phyloP scores from a whole-genome alignment of 2,113 vertebrate genomes.

The Cairina moschata region DNA sequence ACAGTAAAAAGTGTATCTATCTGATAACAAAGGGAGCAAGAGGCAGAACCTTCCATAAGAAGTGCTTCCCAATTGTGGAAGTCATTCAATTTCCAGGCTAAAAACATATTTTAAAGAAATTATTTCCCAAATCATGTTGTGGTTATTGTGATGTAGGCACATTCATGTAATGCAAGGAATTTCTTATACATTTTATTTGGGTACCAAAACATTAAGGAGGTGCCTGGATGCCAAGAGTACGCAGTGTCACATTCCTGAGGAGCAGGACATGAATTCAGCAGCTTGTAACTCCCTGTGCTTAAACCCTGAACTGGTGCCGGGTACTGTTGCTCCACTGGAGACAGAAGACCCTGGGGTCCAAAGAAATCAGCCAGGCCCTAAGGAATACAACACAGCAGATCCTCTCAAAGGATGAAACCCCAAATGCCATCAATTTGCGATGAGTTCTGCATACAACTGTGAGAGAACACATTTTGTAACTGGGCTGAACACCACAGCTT shows the following conservation, averaged over 20 bases:
- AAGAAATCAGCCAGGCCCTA: neutral
- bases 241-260: neutral
- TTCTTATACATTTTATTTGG: neutral
- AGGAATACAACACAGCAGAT: neutral
- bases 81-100: neutral
- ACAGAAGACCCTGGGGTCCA: neutral
- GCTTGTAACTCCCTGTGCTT: fast-evolving
- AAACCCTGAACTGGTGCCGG: neutral
- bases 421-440: neutral
- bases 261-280: neutral
- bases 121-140: neutral
- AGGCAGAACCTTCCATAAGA: neutral
- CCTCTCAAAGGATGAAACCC: neutral
- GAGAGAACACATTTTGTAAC: neutral
- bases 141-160: neutral
- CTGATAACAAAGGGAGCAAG: neutral
- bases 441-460: neutral
- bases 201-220: neutral
- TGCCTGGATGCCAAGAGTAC: fast-evolving
- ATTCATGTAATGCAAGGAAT: neutral
- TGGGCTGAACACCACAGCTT: neutral
- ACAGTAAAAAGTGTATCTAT: neutral
- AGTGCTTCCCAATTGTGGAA: neutral
- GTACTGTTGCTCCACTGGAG: neutral
- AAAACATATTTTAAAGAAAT: neutral